These are phyloP conservation scores for Colletes gigas DNA, from an alignment of 1,140 invertebrate genomes.

Conservation along the genomic window DNA sequence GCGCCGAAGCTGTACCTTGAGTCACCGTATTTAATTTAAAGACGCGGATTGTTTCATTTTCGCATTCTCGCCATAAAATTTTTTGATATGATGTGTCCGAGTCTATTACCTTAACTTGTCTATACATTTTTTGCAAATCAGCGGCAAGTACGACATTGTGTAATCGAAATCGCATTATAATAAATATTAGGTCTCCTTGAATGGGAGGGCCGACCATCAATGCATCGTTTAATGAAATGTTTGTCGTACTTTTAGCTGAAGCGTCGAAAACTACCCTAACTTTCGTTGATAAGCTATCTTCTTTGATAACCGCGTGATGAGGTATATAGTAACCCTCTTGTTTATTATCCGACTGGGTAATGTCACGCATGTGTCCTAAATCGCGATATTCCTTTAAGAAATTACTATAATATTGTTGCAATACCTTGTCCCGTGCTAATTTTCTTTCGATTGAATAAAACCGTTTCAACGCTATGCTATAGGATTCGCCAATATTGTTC, in stretches of 20 bases:
- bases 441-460: no score
- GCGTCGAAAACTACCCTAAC: neutral
- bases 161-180: constrained; percentile 29
- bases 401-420: neutral
- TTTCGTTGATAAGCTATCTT: neutral
- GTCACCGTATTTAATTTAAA: constrained; percentile 19
- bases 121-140: constrained; percentile 19
- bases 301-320: neutral
- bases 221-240: neutral
- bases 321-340: constrained; percentile 21
- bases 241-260: neutral
- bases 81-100: neutral
- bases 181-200: constrained; percentile 24
- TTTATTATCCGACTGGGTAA: neutral
- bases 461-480: no score
- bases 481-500: no score
- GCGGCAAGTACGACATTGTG: neutral
- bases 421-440: no score
- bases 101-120: neutral
- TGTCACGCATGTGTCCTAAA: neutral
- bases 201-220: neutral
- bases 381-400: neutral
- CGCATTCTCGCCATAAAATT: neutral
- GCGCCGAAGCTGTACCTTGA: neutral
- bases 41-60: neutral